A percentile compares a stretch with the other conserved stretches of the same genome.
Conservation (phyloP, 2,888 invertebrate genomes). For the Gibbula magus region DNA sequence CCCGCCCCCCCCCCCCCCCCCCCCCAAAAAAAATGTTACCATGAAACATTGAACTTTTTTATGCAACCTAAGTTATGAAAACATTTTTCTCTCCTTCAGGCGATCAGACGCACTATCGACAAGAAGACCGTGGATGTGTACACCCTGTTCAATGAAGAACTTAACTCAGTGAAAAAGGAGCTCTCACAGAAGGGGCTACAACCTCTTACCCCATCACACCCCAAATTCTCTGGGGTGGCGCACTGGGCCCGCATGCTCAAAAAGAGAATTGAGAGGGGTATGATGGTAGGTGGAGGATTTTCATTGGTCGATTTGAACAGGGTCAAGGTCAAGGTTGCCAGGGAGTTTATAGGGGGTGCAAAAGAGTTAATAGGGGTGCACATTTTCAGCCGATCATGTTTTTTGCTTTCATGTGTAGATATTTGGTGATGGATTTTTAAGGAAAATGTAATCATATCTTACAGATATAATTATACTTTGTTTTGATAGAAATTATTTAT, state of each 20-base stretch:
- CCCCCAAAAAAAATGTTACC: too few relatives aligned
- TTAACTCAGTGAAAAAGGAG: constrained; percentile 84
- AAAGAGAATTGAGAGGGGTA: constrained; percentile 76
- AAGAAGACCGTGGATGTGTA: constrained; percentile 80
- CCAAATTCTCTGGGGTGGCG: constrained; percentile 85
- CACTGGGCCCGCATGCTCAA: constrained; percentile 83
- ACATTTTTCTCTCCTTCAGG: constrained; percentile 57
- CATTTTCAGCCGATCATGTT: not conserved
- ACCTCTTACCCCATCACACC: constrained; percentile 79
- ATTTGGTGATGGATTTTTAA: not conserved
- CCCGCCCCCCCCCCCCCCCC: too few relatives aligned
- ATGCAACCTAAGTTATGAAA: too few relatives aligned
- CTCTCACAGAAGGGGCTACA: constrained; percentile 71
- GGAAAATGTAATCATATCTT: too few relatives aligned
- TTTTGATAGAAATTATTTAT: too few relatives aligned
- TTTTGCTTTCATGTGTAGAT: not conserved
- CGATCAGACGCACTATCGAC: constrained; percentile 75
- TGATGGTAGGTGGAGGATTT: constrained; percentile 64
- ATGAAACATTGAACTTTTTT: too few relatives aligned
- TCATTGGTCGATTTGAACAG: not conserved
- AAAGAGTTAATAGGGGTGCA: not conserved
- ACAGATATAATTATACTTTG: too few relatives aligned
- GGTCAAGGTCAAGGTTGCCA: not conserved
- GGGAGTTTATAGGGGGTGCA: not conserved
- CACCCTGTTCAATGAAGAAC: constrained; percentile 84